These are phyloP conservation scores for Drosophila meridionalis DNA, from an alignment of 2,888 invertebrate species.

Conservation along the genomic window DNA sequence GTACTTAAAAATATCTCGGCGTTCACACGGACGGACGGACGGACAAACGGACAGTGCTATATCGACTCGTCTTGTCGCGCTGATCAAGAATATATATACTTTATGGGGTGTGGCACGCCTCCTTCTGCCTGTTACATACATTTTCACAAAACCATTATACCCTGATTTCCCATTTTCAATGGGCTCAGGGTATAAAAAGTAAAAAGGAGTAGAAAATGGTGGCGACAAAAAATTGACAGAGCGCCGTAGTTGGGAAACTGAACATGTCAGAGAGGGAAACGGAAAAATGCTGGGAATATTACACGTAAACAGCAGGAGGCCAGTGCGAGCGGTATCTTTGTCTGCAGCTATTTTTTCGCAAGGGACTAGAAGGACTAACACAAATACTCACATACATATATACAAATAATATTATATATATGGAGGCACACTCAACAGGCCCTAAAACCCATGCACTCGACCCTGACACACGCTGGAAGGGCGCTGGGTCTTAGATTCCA, in stretches of 20 bases:
- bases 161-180: too few species aligned
- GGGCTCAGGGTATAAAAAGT: too few species aligned
- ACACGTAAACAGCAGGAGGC: constrained; percentile 73
- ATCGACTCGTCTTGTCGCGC: too few species aligned
- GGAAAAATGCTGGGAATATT: constrained; percentile 70
- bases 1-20: too few species aligned
- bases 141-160: too few species aligned
- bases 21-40: too few species aligned
- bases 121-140: too few species aligned
- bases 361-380: constrained; percentile 27
- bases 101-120: too few species aligned
- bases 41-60: too few species aligned
- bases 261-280: constrained; percentile 63
- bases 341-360: constrained; percentile 49
- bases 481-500: constrained; percentile 13
- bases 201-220: constrained; percentile 60
- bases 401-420: neutral
- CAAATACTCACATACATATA: neutral
- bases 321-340: constrained; percentile 38
- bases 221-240: constrained; percentile 59
- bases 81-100: too few species aligned
- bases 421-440: constrained; percentile 27
- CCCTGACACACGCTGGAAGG: constrained; percentile 28
- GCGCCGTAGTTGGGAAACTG: constrained; percentile 59
- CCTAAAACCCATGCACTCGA: constrained; percentile 52